Percentiles rank a stretch among this genome's conserved stretches.
Conservation (phyloP, 53 echinoderm and acorn worm genomes). For the Holothuria leucospilota region DNA sequence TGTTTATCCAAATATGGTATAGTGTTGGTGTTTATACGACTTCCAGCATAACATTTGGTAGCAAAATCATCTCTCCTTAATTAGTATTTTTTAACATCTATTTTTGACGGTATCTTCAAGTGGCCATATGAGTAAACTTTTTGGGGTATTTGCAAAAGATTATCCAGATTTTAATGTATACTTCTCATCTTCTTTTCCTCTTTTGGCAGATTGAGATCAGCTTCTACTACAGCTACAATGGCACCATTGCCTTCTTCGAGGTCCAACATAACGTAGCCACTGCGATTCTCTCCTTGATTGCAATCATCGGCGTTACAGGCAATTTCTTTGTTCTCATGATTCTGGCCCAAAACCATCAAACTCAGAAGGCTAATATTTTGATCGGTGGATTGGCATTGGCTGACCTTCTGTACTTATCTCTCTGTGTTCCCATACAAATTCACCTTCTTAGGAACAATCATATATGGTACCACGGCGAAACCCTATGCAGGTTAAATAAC, state of each 20-base stretch:
- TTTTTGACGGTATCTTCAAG: too few relatives aligned
- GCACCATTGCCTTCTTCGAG: background rate
- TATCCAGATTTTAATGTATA: too few relatives aligned
- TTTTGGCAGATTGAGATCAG: too few relatives aligned
- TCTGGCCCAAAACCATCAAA: constrained; percentile 17
- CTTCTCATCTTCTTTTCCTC: too few relatives aligned
- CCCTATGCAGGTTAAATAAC: background rate
- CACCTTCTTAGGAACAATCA: background rate
- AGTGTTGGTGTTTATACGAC: too few relatives aligned
- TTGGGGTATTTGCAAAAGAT: too few relatives aligned
- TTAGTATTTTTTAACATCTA: too few relatives aligned
- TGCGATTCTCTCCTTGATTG: constrained; percentile 11
- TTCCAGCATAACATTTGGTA: too few relatives aligned
- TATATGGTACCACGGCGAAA: constrained; percentile 20
- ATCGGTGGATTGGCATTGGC: constrained; percentile 40
- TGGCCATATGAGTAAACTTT: too few relatives aligned
- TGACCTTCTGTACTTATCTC: constrained; percentile 17
- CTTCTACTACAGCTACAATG: too few relatives aligned
- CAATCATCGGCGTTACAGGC: constrained; percentile 17
- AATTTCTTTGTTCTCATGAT: constrained; percentile 35
- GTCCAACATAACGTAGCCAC: constrained; percentile 29
- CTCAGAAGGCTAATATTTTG: constrained; percentile 39
- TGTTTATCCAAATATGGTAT: too few relatives aligned
- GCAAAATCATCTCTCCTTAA: too few relatives aligned
- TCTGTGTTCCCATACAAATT: constrained; percentile 31